These are phyloP conservation scores for Anas platyrhynchos DNA, from an alignment of 2,113 vertebrate genomes.

Conservation along the genomic window DNA sequence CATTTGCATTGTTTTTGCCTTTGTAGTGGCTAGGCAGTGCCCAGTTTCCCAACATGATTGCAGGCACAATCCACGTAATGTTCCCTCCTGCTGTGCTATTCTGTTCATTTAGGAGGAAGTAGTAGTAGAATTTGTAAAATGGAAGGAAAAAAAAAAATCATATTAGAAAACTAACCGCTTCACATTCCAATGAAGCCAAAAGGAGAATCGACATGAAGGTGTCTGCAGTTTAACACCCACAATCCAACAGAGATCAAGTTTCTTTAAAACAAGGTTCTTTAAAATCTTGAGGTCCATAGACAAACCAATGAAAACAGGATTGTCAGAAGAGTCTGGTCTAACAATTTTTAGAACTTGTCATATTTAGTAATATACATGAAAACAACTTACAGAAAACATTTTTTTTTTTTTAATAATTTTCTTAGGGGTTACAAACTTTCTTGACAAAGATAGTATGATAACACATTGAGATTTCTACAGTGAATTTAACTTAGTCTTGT, in stretches of 20 bases:
- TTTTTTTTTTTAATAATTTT: not conserved
- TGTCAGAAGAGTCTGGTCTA: not conserved
- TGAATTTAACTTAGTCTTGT: not conserved
- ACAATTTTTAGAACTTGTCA: not conserved
- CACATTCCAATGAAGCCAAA: not conserved
- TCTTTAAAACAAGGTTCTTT: not conserved
- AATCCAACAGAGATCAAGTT: not conserved
- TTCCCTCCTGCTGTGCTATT: not conserved
- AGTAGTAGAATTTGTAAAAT: not conserved
- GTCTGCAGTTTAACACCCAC: not conserved
- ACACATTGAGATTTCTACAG: not conserved
- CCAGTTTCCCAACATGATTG: not conserved
- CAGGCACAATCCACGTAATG: not conserved
- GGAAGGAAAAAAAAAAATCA: rapidly evolving
- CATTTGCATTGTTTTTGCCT: not conserved
- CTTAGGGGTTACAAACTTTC: not conserved
- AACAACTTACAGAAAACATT: not conserved
- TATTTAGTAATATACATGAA: not conserved
- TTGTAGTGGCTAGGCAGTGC: not conserved
- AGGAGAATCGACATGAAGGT: not conserved
- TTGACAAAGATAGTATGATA: not conserved
- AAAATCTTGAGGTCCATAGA: not conserved
- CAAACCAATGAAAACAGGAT: not conserved
- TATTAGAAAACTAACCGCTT: not conserved
- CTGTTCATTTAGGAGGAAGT: not conserved